Evolutionary conservation across 2,888 invertebrate genomes (phyloP).

Genomic region (Gymnosoma rotundatum): DNA sequence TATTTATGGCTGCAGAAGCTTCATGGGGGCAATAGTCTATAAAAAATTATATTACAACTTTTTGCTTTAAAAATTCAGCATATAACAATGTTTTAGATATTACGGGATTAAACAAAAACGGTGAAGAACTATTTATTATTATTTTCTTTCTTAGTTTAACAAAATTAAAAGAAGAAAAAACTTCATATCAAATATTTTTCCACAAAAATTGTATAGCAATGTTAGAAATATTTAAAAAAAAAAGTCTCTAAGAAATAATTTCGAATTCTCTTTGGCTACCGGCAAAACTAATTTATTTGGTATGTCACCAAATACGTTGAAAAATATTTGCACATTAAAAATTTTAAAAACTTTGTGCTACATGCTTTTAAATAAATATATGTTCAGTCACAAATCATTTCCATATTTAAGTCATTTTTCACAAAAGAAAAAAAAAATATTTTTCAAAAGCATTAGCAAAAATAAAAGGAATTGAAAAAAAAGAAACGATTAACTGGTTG

Average conservation of each 20-base stretch:
- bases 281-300: slow-evolving; percentile 4
- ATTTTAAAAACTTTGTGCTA: background rate
- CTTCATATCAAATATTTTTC: background rate
- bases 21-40: too few relatives aligned
- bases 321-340: slow-evolving; percentile 21
- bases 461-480: background rate
- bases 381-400: slow-evolving; percentile 36
- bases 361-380: background rate
- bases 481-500: slow-evolving; percentile 42
- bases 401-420: slow-evolving; percentile 39
- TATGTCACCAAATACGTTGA: slow-evolving; percentile 20
- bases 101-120: too few relatives aligned
- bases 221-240: too few relatives aligned
- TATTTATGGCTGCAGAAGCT: too few relatives aligned
- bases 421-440: slow-evolving; percentile 11
- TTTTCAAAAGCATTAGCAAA: slow-evolving; percentile 28
- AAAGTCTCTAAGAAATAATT: background rate
- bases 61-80: too few relatives aligned
- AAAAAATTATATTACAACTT: too few relatives aligned
- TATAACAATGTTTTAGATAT: too few relatives aligned
- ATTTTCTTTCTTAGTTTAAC: background rate
- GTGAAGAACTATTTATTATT: background rate
- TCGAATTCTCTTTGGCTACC: background rate
- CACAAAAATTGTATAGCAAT: background rate
- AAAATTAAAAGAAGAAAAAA: background rate